Evolutionary conservation across 2,113 vertebrate genomes (phyloP).

Genomic region (Xyrauchen texanus): DNA sequence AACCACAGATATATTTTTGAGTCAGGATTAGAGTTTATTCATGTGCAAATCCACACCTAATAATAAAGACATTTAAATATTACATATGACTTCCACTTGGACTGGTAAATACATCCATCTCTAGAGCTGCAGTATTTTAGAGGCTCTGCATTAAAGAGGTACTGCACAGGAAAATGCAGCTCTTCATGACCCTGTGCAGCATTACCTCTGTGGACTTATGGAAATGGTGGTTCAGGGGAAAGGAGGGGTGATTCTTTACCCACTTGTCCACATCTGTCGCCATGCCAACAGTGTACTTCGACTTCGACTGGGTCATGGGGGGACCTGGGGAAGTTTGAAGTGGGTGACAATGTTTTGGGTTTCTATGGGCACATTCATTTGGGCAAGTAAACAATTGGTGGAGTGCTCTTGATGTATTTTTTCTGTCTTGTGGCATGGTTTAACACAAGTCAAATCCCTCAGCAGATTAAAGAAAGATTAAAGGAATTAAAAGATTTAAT

Average conservation of each 20-base stretch:
- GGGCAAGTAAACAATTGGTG: too few species aligned
- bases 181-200: not conserved
- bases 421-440: slow-evolving; percentile 8
- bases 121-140: slow-evolving; percentile 1
- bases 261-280: slow-evolving; percentile 50
- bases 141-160: not conserved
- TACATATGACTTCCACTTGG: not conserved
- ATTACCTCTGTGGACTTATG: slow-evolving; percentile 1
- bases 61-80: not conserved
- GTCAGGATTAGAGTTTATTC: not conserved
- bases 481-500: not conserved
- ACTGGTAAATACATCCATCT: not conserved
- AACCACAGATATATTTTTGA: not conserved
- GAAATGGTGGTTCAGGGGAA: slow-evolving; percentile 29
- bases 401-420: not conserved
- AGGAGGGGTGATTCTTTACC: slow-evolving; percentile 29
- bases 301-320: slow-evolving; percentile 31
- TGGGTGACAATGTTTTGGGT: too few species aligned
- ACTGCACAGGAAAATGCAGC: not conserved
- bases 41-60: not conserved
- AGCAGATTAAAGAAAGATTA: not conserved
- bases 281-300: slow-evolving; percentile 52
- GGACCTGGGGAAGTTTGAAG: too few species aligned
- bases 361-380: too few species aligned
- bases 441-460: slow-evolving; percentile 19